Base-by-base conservation (phyloP, 2,113 vertebrate species). In the Microtus richardsoni region DNA sequence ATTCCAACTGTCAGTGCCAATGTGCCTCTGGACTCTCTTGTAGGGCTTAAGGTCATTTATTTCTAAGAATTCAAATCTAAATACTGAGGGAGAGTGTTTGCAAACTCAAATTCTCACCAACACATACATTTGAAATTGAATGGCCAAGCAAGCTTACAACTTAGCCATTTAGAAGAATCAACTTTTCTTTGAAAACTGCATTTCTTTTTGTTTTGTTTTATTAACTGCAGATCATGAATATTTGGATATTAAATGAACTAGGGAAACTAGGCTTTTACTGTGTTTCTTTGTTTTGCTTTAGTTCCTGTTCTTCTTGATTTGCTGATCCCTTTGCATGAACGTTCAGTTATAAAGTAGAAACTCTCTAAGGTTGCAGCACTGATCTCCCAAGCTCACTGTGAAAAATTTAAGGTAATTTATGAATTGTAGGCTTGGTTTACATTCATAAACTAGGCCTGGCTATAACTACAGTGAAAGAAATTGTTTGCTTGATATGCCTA, bases 31-130 rank as follows among this genome's bases (percentile, higher is more conserved):
- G 22, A 66, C 22, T 86, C 92, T 60, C 64, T 10, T 5, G 90
- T 93, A 79, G 73, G 90, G 96, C 52, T 60, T 86, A 79, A 75
- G 62, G 86, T 86, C 26, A 77, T 44, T 93, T 91, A 91, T 79
- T 92, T 97, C 66, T 96, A 22, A 66, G 75, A 62, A 91, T 33
- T 22, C n/a, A 77, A 41, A 91, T 96, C 24, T 95, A 78, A 93
- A 73, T 74, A 74, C 54, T 88, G 22, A 60, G 84, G 41, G 41
- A 36, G 49, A 94, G 36, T 80, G 52, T 47, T 47, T 93, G 74
- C 82, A 96, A 75, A 85, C 1, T 44, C 66, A 19, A 26, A 70
- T 62, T 88, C 54, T 74, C 0, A 90, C 49, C 60, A 79, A 77
- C 4, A 64, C 5, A 85, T 85, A n/a, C 54, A 70, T 89, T 91